Conservation (phyloP, 2,888 invertebrate species). For the Suillia variegata region DNA sequence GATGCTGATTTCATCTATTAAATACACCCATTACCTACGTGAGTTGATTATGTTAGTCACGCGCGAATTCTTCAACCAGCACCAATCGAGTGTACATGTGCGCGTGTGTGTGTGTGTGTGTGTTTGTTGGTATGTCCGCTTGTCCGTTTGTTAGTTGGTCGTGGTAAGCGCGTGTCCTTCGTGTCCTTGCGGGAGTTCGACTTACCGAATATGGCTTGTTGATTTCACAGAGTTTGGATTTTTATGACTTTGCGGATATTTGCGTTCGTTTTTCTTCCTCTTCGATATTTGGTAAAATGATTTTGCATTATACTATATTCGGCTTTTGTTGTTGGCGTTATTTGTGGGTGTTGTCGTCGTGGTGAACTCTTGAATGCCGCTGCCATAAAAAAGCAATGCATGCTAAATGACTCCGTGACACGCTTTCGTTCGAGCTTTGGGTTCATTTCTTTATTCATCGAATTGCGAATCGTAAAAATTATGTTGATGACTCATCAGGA, state of each 20-base stretch:
- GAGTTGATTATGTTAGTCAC: conserved; percentile 53
- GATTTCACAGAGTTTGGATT: conserved; percentile 46
- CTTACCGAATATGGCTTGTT: conserved; percentile 44
- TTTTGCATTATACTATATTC: conserved; percentile 49
- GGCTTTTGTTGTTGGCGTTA: conserved; percentile 6
- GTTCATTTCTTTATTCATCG: conserved; percentile 52
- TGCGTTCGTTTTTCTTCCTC: conserved; percentile 5
- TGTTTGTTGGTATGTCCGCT: no score
- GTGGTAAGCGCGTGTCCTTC: conserved; percentile 23
- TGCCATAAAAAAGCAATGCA: conserved; percentile 51
- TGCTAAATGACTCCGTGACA: conserved; percentile 49
- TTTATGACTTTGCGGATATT: conserved; percentile 41
- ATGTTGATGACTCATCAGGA: conserved; percentile 55
- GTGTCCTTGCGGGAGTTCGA: conserved; percentile 42
- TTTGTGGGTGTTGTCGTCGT: background rate
- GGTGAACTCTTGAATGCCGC: background rate
- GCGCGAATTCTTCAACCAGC: conserved; percentile 32
- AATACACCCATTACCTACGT: conserved; percentile 47
- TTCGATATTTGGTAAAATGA: conserved; percentile 39
- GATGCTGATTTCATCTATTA: conserved; percentile 55
- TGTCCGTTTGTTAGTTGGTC: no score
- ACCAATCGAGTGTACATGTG: background rate
- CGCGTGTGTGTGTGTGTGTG: conserved; percentile 3
- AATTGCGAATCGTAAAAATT: conserved; percentile 49
- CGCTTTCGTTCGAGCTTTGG: conserved; percentile 31